Base-by-base conservation (phyloP, 2,888 invertebrate genomes). In the Ormia ochracea region DNA sequence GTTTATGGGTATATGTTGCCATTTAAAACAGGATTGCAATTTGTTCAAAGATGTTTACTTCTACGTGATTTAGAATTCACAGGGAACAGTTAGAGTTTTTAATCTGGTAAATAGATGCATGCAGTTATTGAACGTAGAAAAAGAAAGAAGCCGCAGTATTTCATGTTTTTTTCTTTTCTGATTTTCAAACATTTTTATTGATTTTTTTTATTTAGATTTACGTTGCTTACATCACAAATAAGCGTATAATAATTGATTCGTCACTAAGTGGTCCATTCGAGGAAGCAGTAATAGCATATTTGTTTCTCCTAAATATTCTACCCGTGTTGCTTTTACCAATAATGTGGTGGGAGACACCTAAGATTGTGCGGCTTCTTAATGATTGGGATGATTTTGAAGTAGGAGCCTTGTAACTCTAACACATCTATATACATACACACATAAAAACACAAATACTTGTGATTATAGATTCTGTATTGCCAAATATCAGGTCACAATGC, bases 231-330 rank as follows among this genome's bases (percentile, higher is more conserved):
- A 91, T 94, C 2, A 92, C 93, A 54, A 91, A 92, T 81, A 90
- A 93, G 83, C 92, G 92, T 81, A 92, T 94, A 1, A 91, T 92
- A 83, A 92, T 93, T 78, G 89, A 93, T 17, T 90, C 91, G 52
- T 91, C 92, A 0, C 89, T 92, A 1, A 93, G 93, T 85, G 93
- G 93, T 0, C 92, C 93, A 82, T 94, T 94, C 80, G 94, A 94
- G 83, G 94, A 94, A 87, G 93, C 94, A 0, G 94, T 94, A 0
- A 94, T 94, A 83, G 94, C 94, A 74, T 94, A 94, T 85, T 89
- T 94, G 0, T 94, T 94, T 83, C 91, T 93, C n/a, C 93, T 94
- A 0, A 94, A 94, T 85, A 90, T 94, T 77, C 90, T 94, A 76
- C 94, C 94, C 0, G 91, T 94, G 84, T 88, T 92, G 12, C 88